Evolutionary conservation across 2,888 invertebrate genomes (phyloP).

Genomic region (Drosophila crucigera): DNA sequence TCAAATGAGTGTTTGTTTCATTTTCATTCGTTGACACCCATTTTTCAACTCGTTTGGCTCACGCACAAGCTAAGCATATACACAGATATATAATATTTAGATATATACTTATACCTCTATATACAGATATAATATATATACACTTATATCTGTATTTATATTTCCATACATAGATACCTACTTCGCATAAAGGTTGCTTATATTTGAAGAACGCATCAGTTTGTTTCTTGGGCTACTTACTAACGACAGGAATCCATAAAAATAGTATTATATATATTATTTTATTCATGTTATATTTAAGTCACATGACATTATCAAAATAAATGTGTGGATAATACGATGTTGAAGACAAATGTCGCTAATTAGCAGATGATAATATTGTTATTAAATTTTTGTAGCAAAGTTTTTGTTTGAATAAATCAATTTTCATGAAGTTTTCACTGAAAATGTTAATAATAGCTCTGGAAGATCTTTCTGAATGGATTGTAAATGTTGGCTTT

Average conservation of each 20-base stretch:
- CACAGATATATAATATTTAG: not conserved
- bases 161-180: too few species aligned
- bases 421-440: not conserved
- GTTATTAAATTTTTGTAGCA: not conserved
- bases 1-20: constrained; percentile 71
- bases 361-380: not conserved
- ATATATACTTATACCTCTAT: not conserved
- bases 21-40: constrained; percentile 76
- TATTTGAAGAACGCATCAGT: not conserved
- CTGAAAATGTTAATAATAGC: not conserved
- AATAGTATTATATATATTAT: not conserved
- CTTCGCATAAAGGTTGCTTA: not conserved
- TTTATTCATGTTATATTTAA: not conserved
- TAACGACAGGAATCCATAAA: not conserved
- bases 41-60: constrained; percentile 52
- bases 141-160: not conserved
- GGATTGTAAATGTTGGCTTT: not conserved
- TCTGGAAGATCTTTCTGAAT: not conserved
- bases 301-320: not conserved
- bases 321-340: not conserved
- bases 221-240: not conserved
- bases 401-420: not conserved
- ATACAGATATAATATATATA: not conserved
- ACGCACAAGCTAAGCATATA: constrained; percentile 8
- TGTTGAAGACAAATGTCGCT: not conserved